Evolutionary conservation across 1,140 invertebrate species (phyloP).

Genomic region (Hypothenemus hampei): DNA sequence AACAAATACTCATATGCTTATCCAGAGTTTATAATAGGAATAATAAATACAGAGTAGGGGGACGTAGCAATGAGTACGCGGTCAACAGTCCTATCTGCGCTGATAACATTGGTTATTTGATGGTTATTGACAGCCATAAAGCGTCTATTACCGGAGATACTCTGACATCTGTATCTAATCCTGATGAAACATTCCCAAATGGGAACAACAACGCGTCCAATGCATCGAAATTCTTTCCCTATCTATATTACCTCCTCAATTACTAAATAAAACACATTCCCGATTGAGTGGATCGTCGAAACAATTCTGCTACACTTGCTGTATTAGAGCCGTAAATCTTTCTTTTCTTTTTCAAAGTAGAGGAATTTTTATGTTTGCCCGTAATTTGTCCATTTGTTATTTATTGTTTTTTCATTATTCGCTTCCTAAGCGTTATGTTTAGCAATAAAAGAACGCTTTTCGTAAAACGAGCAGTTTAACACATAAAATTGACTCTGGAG

Average conservation of each 20-base stretch:
- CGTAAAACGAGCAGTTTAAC: no score
- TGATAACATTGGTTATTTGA: constrained; percentile 31
- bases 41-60: constrained; percentile 24
- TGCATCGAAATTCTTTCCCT: constrained; percentile 23
- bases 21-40: constrained; percentile 21
- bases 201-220: constrained; percentile 7
- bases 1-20: constrained; percentile 19
- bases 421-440: no score
- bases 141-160: constrained; percentile 24
- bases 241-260: constrained; percentile 22
- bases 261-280: constrained; percentile 22
- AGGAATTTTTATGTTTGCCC: no score
- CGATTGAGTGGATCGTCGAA: constrained; percentile 2
- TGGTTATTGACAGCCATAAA: constrained; percentile 31
- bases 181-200: constrained; percentile 28
- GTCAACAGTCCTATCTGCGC: constrained; percentile 24
- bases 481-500: no score
- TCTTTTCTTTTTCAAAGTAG: no score
- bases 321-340: constrained; percentile 16
- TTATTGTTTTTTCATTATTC: no score
- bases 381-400: no score
- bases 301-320: background rate
- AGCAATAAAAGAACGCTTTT: no score
- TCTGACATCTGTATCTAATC: constrained; percentile 29
- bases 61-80: constrained; percentile 16